Base-by-base conservation (phyloP, 2,113 vertebrate genomes). In the Coracopsis vasa region DNA sequence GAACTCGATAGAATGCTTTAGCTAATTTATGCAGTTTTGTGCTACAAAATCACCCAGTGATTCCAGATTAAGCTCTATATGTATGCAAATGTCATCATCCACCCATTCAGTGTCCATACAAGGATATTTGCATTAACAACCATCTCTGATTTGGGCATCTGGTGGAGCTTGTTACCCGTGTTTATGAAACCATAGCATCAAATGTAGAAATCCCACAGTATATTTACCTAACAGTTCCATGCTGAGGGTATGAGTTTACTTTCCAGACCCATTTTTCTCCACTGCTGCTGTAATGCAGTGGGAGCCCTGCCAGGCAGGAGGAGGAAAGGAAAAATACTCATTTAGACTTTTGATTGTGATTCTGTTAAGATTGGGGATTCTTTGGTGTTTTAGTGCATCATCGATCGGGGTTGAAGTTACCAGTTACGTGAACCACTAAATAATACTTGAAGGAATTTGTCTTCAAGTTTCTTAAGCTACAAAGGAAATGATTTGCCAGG, bases 61-160 rank as follows among this genome's bases (percentile, higher is more conserved):
- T 92, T 91, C 75, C 72, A 65, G 29, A 86, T 75, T 62, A 75
- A 91, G 75, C 72, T 91, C 69, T 70, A 3, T 92, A 20, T 83
- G 70, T 94, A 93, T 93, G 93, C 87, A 94, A 94, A 96, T 97
- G 90, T 95, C 90, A 94, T 88, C 84, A 96, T 48, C 88, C 48
- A 66, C 70, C 86, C 87, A 85, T 97, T 92, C 89, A 88, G 56
- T 66, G 86, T 42, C 85, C 90, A 24, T 35, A 80, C 41, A 62
- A 87, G 89, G 87, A 47, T 65, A 86, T 77, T 79, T 97, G 91
- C 86, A 41, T 91, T 92, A 77, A 86, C 75, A 93, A 80, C 88
- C 39, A 18, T 33, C 89, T 87, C 95, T 33, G 67, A 92, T 93
- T 80, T n/a, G 84, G 95, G 79, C 89, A 83, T 61, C 86, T 92